Conservation (phyloP, 1,140 invertebrate genomes). For the Mamestra configurata region DNA sequence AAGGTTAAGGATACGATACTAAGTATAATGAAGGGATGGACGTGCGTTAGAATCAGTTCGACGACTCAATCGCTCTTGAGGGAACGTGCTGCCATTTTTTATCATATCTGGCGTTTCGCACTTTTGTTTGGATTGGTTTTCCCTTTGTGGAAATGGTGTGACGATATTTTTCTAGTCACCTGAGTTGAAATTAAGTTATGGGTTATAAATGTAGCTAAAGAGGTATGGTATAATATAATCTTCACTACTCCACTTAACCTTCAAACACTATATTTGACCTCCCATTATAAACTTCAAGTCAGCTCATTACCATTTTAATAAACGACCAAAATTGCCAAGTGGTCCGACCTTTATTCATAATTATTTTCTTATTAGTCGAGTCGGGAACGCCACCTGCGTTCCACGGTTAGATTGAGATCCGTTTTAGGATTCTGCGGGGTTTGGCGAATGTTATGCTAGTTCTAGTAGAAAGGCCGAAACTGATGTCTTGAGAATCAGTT, state of each 20-base stretch:
- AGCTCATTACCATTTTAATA: constrained; percentile 51
- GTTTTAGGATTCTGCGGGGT: constrained; percentile 14
- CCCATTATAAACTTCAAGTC: constrained; percentile 32
- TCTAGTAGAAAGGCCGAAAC: no score
- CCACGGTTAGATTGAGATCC: constrained; percentile 20
- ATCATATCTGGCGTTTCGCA: constrained; percentile 24
- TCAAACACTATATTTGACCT: constrained; percentile 37
- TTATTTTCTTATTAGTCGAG: constrained; percentile 49
- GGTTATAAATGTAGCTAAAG: not conserved
- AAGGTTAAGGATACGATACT: constrained; percentile 52
- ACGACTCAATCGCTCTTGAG: constrained; percentile 48
- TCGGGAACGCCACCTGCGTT: constrained; percentile 45
- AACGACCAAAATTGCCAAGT: constrained; percentile 50
- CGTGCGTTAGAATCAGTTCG: constrained; percentile 51
- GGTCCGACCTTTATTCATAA: constrained; percentile 48
- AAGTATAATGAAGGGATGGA: constrained; percentile 52
- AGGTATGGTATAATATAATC: no score
- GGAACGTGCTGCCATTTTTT: constrained; percentile 17
- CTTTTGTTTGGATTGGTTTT: not conserved
- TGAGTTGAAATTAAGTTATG: not conserved
- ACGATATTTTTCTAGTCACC: not conserved
- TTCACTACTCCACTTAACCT: constrained; percentile 10
- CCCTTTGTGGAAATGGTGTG: no score
- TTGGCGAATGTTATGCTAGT: not conserved
- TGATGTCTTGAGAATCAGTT: no score